Percentiles rank a stretch among this genome's conserved stretches.
phyloP scores from a whole-genome alignment of 2,113 vertebrate species.

The Anguilla japonica region DNA sequence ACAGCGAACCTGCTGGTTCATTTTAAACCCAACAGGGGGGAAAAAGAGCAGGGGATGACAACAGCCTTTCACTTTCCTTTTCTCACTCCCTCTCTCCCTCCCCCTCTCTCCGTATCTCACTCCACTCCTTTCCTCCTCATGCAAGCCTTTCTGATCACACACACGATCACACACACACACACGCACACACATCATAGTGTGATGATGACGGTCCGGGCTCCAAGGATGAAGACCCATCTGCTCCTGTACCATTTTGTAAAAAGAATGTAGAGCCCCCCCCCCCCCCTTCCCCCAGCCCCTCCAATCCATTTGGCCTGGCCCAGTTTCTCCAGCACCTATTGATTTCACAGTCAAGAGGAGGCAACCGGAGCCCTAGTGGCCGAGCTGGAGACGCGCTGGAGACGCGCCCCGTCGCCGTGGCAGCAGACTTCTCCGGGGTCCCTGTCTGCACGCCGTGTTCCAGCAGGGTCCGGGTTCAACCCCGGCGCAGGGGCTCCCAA shows the following conservation, averaged over 20 bases:
- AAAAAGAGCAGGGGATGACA: not conserved
- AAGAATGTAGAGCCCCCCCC: not conserved
- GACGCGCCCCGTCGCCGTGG: not conserved
- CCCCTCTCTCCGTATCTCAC: not conserved
- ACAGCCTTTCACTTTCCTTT: not conserved
- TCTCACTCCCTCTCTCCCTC: not conserved
- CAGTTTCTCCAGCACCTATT: not conserved
- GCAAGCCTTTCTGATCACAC: not conserved
- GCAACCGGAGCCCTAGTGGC: not conserved
- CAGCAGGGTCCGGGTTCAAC: not conserved
- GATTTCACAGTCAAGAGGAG: not conserved
- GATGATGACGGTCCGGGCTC: not conserved
- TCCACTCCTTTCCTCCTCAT: not conserved
- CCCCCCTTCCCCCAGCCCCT: not conserved
- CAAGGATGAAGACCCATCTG: constrained; percentile 28
- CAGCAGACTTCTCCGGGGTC: not conserved
- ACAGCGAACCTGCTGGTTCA: not conserved
- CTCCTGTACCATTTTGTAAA: constrained; percentile 3
- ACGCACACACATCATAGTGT: not conserved
- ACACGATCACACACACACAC: not conserved
- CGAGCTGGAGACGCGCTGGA: not conserved
- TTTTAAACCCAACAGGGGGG: not conserved
- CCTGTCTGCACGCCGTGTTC: not conserved
- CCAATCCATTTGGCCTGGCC: not conserved
- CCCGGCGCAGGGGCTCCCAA: not conserved